Evolutionary conservation across 2,113 vertebrate genomes (phyloP).

Genomic region (Orientallactaga bullata): DNA sequence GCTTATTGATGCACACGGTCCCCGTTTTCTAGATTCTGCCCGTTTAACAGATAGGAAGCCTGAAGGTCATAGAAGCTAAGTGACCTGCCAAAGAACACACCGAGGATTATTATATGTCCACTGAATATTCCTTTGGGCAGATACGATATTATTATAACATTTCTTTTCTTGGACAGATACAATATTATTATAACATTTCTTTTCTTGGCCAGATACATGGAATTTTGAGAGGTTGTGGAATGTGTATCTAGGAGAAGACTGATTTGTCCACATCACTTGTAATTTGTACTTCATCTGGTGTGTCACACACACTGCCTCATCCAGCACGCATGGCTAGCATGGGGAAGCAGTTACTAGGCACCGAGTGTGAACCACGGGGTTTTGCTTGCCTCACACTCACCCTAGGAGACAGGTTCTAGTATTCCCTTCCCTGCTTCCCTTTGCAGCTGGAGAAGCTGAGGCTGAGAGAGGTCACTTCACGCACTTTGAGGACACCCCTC

Average conservation of each 20-base stretch:
- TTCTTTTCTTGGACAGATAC: neutral
- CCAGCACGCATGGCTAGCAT: neutral
- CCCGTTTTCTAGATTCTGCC: neutral
- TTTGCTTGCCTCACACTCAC: neutral
- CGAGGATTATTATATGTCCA: neutral
- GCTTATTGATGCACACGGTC: neutral
- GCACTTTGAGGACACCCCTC: neutral
- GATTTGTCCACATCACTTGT: neutral
- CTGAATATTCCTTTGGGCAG: neutral
- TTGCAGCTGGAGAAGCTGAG: neutral
- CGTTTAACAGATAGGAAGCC: neutral
- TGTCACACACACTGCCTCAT: too few species aligned
- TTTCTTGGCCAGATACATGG: neutral
- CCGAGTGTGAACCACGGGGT: neutral
- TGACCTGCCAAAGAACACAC: neutral
- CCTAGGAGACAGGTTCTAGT: too few species aligned
- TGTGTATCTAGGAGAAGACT: neutral
- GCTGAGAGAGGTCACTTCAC: neutral
- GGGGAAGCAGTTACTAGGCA: fast-evolving
- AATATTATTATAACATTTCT: neutral
- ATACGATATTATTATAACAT: neutral
- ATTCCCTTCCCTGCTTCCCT: neutral
- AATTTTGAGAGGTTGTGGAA: neutral
- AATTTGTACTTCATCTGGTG: neutral
- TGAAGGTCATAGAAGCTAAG: neutral